Evolutionary conservation across 2,888 invertebrate species (phyloP), one percentile per base, ranked within the genome.

Genomic region (Autographa pulchrina): DNA sequence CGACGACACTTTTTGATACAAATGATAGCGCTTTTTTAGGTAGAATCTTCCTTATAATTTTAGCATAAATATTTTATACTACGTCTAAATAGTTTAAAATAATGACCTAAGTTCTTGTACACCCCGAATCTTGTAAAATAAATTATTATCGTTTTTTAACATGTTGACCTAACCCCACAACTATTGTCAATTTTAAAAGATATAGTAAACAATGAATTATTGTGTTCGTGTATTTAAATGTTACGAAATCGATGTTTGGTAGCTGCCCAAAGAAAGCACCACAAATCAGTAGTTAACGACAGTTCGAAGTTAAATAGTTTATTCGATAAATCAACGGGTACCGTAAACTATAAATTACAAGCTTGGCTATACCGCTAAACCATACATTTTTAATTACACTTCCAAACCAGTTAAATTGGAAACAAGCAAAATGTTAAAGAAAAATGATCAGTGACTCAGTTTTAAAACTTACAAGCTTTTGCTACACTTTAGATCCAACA

Each of bases 391-490:
- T 59, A 58, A 59, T n/a, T 7, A 25, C 25, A 25, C 25, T 59
- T 31, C 16, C 16, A 13, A n/a, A 32, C 5, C 59, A 31, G 32
- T 59, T 31, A 62, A 8, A 20, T 8, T 25, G 25, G 11, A 61
- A 52, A 38, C 3, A 59, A 54, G 5, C 16, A 14, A 7, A 61
- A 52, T 25, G 48, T 74, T 71, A 14, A 32, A 41, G 38, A 2
- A 32, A 16, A 72, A 56, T 41, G 31, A 41, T 48, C 11, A 43
- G 6, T 43, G 16, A 43, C 14, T 16, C 4, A n/a, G n/a, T 16
- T 48, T 1, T 48, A n/a, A 38, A 38, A 11, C 8, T n/a, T 0
- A 4, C 4, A 43, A 43, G 3, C 43, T 14, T 3, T 43, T 14
- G 14, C 43, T 43, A 8, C 9, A 41, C 38, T 41, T 41, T 41